Evolutionary conservation across 2,888 invertebrate genomes (phyloP).

Genomic region (Byasa hedistus): DNA sequence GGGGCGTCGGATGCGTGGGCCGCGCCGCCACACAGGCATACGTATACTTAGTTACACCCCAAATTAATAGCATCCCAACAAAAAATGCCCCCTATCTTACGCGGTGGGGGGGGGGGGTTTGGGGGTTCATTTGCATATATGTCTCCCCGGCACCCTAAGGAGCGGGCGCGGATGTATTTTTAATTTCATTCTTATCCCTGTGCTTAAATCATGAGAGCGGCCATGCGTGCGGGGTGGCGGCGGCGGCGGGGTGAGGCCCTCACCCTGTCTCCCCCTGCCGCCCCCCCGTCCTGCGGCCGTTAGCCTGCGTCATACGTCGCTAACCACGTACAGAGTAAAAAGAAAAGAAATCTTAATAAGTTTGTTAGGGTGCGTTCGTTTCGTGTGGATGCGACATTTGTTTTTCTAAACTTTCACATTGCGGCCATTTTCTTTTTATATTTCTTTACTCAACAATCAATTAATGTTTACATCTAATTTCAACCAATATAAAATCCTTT

Average conservation of each 20-base stretch:
- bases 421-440: neutral
- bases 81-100: slow-evolving; percentile 76
- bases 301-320: slow-evolving; percentile 80
- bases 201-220: slow-evolving; percentile 80
- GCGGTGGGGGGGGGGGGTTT: slow-evolving; percentile 59
- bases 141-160: slow-evolving; percentile 78
- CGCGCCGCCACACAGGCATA: slow-evolving; percentile 42
- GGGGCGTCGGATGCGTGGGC: slow-evolving; percentile 55
- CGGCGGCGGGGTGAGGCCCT: too few species aligned
- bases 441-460: neutral
- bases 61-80: slow-evolving; percentile 80
- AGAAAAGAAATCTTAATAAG: slow-evolving; percentile 81
- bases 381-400: slow-evolving; percentile 50
- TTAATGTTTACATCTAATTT: too few species aligned
- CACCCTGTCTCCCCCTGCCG: slow-evolving; percentile 32
- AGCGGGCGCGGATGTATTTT: slow-evolving; percentile 78
- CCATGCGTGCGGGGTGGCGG: slow-evolving; percentile 79
- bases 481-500: too few species aligned
- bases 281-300: slow-evolving; percentile 55
- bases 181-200: slow-evolving; percentile 81
- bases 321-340: slow-evolving; percentile 79
- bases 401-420: neutral
- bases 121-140: slow-evolving; percentile 78
- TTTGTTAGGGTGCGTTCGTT: slow-evolving; percentile 73
- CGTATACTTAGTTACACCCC: slow-evolving; percentile 74